Percentiles rank a stretch among this genome's conserved stretches.
phyloP scores from a whole-genome alignment of 2,797 vertebrate genomes.

The Darevskia nairensis region DNA sequence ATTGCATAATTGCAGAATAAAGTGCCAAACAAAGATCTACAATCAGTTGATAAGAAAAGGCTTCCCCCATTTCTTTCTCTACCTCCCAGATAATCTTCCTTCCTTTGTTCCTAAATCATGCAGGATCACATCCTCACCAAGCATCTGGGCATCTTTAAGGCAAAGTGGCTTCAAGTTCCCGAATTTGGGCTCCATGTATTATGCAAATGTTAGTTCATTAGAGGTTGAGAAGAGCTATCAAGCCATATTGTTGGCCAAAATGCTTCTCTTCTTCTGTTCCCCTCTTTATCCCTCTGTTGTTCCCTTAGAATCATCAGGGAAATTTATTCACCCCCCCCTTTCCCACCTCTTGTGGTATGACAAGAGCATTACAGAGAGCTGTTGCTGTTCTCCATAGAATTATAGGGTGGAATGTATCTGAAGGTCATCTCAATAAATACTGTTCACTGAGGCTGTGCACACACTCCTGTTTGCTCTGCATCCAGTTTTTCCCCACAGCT shows the following conservation, averaged over 20 bases:
- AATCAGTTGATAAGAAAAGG: neutral
- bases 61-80: constrained; percentile 3
- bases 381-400: constrained; percentile 12
- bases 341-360: constrained; percentile 64
- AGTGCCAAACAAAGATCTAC: constrained; percentile 13
- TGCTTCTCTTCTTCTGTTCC: constrained; percentile 38
- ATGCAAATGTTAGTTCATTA: constrained; percentile 58
- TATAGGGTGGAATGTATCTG: neutral
- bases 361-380: constrained; percentile 36
- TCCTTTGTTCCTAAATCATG: constrained; percentile 44
- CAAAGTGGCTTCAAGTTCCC: constrained; percentile 59
- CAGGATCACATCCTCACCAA: constrained; percentile 48
- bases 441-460: neutral
- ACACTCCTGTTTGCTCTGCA: neutral
- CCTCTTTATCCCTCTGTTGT: constrained; percentile 4
- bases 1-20: constrained; percentile 29
- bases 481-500: no score
- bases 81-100: constrained; percentile 22
- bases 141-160: constrained; percentile 62
- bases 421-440: neutral
- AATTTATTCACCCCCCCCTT: constrained; percentile 56
- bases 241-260: constrained; percentile 68
- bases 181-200: constrained; percentile 65
- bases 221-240: constrained; percentile 62
- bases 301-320: constrained; percentile 62